Conservation (phyloP, 2,888 invertebrate species). For the Morpho helenor region DNA sequence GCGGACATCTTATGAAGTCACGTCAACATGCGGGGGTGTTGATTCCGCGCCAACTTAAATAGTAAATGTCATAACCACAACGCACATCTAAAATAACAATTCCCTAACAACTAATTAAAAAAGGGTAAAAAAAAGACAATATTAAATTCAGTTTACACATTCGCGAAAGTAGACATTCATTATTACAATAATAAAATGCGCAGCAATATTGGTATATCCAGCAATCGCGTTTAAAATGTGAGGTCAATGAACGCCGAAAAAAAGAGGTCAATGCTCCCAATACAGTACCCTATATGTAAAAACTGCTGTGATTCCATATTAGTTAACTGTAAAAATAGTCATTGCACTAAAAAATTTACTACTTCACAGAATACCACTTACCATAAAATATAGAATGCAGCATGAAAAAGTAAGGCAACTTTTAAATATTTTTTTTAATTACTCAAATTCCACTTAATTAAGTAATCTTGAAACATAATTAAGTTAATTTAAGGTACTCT, state of each 20-base stretch:
- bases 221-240: conserved; percentile 59
- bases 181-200: conserved; percentile 35
- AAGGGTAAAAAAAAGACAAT: neutral
- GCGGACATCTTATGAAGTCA: too few relatives aligned
- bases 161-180: conserved; percentile 11
- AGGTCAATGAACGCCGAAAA: conserved; percentile 66
- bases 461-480: too few relatives aligned
- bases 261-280: conserved; percentile 61
- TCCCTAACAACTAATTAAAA: neutral
- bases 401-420: conserved; percentile 18
- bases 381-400: conserved; percentile 19
- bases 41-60: too few relatives aligned
- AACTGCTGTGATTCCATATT: conserved; percentile 26
- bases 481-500: too few relatives aligned
- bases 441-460: too few relatives aligned
- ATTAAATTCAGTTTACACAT: conserved; percentile 3
- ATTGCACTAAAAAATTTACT: conserved; percentile 5
- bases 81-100: neutral
- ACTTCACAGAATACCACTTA: conserved; percentile 12
- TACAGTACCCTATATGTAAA: conserved; percentile 50
- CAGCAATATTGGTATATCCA: conserved; percentile 39
- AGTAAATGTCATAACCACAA: neutral
- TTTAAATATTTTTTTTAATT: neutral
- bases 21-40: too few relatives aligned
- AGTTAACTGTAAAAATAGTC: conserved; percentile 11